phyloP scores from a whole-genome alignment of 2,797 vertebrate species.

The Propithecus perrieri region DNA sequence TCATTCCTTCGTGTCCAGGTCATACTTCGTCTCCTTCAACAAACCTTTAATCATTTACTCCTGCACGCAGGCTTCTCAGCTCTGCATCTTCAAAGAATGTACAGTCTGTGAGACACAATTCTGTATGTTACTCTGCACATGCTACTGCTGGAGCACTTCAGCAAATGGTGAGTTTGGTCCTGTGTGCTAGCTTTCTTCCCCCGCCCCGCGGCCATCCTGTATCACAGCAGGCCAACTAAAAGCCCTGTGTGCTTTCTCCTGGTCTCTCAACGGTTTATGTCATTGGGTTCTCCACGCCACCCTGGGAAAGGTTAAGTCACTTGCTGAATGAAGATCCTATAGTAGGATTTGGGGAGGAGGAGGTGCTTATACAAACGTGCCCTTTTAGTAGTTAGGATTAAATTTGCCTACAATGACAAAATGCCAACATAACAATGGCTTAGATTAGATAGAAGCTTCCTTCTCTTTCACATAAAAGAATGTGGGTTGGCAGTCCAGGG shows the following conservation, averaged over 20 bases:
- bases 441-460: background rate
- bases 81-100: background rate
- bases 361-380: background rate
- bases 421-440: background rate
- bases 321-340: background rate
- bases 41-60: background rate
- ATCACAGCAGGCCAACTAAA: background rate
- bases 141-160: background rate
- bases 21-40: background rate
- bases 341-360: background rate
- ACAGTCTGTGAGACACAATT: background rate
- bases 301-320: background rate
- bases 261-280: background rate
- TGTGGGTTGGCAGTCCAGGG: background rate
- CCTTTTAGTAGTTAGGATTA: background rate
- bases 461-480: background rate
- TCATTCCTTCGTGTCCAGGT: background rate
- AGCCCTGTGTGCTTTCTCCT: background rate
- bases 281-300: background rate
- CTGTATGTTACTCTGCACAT: background rate
- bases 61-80: background rate
- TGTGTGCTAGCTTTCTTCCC: background rate
- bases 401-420: background rate
- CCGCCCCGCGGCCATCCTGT: too few species aligned
- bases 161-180: background rate